These are phyloP conservation scores for Heliocidaris tuberculata DNA, from an alignment of 35 echinoderm and acorn worm species.

Conservation along the genomic window DNA sequence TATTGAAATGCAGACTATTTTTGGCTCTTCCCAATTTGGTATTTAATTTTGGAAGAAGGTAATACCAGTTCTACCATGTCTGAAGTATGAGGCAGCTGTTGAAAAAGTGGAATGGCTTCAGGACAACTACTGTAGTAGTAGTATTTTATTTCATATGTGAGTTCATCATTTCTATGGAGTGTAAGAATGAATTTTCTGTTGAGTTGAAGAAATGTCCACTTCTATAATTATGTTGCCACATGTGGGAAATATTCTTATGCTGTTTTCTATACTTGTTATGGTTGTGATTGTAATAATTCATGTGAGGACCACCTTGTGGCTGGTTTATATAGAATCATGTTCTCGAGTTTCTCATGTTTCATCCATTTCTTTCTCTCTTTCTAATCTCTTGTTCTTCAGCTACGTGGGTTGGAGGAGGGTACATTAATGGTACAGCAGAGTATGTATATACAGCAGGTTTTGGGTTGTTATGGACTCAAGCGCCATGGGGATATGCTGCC, in stretches of 20 bases:
- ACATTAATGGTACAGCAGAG: slow-evolving; percentile 97
- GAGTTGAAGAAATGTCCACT: neutral
- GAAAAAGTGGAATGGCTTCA: neutral
- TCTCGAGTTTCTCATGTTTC: neutral
- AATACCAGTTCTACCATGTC: neutral
- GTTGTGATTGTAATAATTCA: too few relatives aligned
- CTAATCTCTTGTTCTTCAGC: slow-evolving; percentile 67
- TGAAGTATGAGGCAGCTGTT: neutral
- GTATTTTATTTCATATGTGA: neutral
- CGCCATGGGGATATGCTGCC: slow-evolving; percentile 95
- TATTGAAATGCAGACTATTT: slow-evolving; percentile 12
- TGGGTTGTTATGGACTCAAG: slow-evolving; percentile 95
- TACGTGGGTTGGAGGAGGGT: slow-evolving; percentile 98
- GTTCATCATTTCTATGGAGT: neutral
- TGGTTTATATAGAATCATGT: too few relatives aligned
- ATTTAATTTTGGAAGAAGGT: neutral
- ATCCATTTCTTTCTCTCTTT: neutral
- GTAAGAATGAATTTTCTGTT: neutral
- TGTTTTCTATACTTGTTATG: too few relatives aligned
- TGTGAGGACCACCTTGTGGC: too few relatives aligned
- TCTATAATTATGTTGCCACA: too few relatives aligned
- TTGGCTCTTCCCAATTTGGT: neutral
- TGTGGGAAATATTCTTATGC: too few relatives aligned
- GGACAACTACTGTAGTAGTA: neutral
- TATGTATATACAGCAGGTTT: slow-evolving; percentile 67